phyloP scores from a whole-genome alignment of 2,888 invertebrate species.

The Caradrina kadenii region DNA sequence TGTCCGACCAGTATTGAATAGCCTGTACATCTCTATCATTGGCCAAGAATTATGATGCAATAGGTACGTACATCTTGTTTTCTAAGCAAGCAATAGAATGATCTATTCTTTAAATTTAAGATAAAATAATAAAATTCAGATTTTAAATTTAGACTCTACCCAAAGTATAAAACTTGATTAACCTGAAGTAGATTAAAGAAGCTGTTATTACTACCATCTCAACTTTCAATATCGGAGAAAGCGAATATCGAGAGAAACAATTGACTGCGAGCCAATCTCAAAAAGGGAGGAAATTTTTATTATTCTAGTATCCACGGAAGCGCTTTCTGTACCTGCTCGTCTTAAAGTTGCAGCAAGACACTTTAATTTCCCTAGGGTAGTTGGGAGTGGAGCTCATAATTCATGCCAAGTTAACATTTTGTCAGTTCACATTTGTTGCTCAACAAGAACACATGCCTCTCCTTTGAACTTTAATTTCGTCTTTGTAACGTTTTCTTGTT shows the following conservation, averaged over 20 bases:
- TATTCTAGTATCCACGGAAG: conserved; percentile 75
- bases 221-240: conserved; percentile 38
- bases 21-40: too few species aligned
- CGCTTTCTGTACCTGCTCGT: conserved; percentile 82
- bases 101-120: conserved; percentile 27
- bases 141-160: conserved; percentile 22
- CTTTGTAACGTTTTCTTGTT: conserved; percentile 71
- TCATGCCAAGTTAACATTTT: conserved; percentile 89
- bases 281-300: conserved; percentile 80
- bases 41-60: not conserved
- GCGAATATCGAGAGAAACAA: conserved; percentile 61
- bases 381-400: conserved; percentile 85
- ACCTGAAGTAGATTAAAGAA: conserved; percentile 39
- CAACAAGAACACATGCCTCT: conserved; percentile 76
- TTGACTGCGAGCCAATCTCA: conserved; percentile 74
- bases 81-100: not conserved
- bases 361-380: conserved; percentile 89
- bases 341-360: conserved; percentile 89
- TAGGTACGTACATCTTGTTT: not conserved
- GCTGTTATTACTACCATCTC: conserved; percentile 22
- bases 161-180: conserved; percentile 39
- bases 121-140: too few species aligned
- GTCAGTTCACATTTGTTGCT: conserved; percentile 88
- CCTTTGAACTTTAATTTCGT: conserved; percentile 79
- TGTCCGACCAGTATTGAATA: too few species aligned